Conservation (phyloP, 2,888 invertebrate species). For the Leptopilina syphax region DNA sequence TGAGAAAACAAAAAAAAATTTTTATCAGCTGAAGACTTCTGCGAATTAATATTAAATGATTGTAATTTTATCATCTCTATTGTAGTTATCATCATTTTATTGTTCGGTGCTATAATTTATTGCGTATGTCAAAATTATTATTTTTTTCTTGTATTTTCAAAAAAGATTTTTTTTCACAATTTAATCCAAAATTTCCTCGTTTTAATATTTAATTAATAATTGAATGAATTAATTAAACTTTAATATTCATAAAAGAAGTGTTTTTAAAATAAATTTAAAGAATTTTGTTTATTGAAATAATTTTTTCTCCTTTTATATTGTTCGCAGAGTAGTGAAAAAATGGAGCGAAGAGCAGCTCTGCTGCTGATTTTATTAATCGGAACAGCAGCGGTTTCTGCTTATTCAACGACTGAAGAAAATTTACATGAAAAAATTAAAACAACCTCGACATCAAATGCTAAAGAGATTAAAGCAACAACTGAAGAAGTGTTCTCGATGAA, state of each 20-base stretch:
- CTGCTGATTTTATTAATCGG: slow-evolving; percentile 62
- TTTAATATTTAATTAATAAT: too few relatives aligned
- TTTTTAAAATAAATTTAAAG: not conserved
- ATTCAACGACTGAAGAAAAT: not conserved
- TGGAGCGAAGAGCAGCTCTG: slow-evolving; percentile 67
- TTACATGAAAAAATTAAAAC: slow-evolving; percentile 4
- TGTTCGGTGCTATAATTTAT: not conserved
- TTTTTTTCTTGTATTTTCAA: not conserved
- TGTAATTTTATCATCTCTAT: not conserved
- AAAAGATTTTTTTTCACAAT: too few relatives aligned
- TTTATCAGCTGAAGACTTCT: not conserved
- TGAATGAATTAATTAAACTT: too few relatives aligned
- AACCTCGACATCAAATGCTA: slow-evolving; percentile 34
- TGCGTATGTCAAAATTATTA: too few relatives aligned
- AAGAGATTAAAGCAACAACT: not conserved
- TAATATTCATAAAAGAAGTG: too few relatives aligned
- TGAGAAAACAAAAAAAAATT: not conserved
- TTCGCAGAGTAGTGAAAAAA: slow-evolving; percentile 60
- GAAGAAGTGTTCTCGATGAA: slow-evolving; percentile 13
- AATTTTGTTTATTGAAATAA: not conserved
- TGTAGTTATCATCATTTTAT: not conserved
- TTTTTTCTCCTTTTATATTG: slow-evolving; percentile 41
- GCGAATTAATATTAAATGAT: not conserved
- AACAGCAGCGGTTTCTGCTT: slow-evolving; percentile 37
- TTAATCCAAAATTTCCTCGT: too few relatives aligned